A percentile compares a stretch with the other conserved stretches of the same genome.
Conservation (phyloP, 2,113 vertebrate genomes). For the Corvus hawaiiensis region DNA sequence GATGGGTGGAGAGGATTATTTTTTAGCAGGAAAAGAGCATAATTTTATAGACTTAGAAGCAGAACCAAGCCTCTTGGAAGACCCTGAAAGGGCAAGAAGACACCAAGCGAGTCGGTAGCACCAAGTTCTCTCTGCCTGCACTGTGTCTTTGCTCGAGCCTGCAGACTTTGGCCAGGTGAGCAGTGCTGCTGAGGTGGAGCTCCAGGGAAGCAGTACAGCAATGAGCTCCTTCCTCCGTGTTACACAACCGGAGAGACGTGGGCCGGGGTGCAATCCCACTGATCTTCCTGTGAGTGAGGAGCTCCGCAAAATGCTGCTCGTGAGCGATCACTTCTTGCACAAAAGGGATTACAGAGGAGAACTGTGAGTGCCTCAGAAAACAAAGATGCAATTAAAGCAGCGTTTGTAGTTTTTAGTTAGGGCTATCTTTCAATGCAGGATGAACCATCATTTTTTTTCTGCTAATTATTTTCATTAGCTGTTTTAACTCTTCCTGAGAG, state of each 20-base stretch:
- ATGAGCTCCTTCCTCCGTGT: background rate
- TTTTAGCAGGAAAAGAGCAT: background rate
- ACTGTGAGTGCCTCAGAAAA: background rate
- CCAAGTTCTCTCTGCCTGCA: background rate
- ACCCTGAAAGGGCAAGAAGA: background rate
- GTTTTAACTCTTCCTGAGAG: constrained; percentile 28
- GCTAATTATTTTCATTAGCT: constrained; percentile 47
- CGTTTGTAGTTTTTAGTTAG: background rate
- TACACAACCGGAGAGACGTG: fast-evolving
- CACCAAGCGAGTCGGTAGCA: background rate
- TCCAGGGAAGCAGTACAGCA: background rate
- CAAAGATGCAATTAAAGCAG: constrained; percentile 30
- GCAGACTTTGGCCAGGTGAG: background rate
- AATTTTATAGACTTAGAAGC: background rate
- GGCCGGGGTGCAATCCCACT: background rate
- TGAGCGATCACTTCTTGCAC: background rate
- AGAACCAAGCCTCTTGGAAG: background rate
- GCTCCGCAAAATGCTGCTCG: fast-evolving
- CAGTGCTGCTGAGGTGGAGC: background rate
- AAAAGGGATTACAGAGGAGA: background rate
- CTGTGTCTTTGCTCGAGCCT: background rate
- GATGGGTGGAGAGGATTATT: background rate
- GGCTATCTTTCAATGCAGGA: background rate
- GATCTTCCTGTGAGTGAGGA: fast-evolving
- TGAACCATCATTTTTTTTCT: background rate